Evolutionary conservation across 2,113 vertebrate species (phyloP), one percentile per base, ranked within the genome.

Genomic region (Cacatua alba): DNA sequence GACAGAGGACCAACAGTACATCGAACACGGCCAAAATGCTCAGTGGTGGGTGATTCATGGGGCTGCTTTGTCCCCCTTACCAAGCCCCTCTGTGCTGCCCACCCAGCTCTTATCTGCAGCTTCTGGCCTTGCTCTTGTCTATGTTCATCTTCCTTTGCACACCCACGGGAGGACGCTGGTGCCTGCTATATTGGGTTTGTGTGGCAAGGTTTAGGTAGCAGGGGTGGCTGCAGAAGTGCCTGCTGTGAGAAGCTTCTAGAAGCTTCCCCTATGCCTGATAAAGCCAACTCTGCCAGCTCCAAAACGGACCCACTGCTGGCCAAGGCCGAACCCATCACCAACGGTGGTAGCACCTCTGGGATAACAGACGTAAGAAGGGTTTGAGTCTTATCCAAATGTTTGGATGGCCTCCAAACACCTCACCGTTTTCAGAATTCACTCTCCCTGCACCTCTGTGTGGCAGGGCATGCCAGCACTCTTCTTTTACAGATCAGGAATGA

Each of bases 31-130:
- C 31, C 39, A 76, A 82, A 81, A 59, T 33, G 35, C 9, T 62
- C 35, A 7, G 25, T 68, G 11, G 26, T 23, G 57, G 20, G 20
- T 49, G 62, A 82, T 48, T 85, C 29, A 37, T 7, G 26, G 18
- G 24, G 10, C 51, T 79, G 41, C 31, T 43, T 17, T 53, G 6
- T 68, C 46, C 10, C 41, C n/a, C 41, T 26, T 65, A 55, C 26
- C 0, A 0, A 63, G 26, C 10, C 24, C 13, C 13, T 48, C 39
- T 3, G 4, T 19, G 65, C n/a, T 74, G n/a, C 82, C n/a, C n/a
- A 69, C 13, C 26, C 59, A 63, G 68, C 43, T 43, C 43, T 49
- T 19, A 2, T 29, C 43, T 31, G 37, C 81, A 76, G 29, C 46
- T 84, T 18, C 48, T 70, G 44, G 20, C 28, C 51, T 82, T 11